Percentiles rank a stretch among this genome's conserved stretches.
Conservation (phyloP, 2,888 invertebrate genomes). For the Lagria hirta region DNA sequence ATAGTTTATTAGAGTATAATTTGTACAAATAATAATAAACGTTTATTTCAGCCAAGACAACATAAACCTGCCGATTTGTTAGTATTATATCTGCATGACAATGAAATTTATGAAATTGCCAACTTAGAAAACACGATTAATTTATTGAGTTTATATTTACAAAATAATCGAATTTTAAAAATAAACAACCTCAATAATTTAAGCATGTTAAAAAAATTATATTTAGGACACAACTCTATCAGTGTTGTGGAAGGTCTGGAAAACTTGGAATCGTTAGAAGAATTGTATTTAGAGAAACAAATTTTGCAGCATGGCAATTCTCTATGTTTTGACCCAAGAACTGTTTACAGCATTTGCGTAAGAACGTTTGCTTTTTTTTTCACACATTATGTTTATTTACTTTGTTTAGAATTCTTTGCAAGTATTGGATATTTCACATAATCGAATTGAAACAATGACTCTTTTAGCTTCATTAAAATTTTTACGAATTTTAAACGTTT, state of each 20-base stretch:
- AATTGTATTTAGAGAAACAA: conserved; percentile 71
- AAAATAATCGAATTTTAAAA: conserved; percentile 76
- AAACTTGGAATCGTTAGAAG: conserved; percentile 60
- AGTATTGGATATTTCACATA: conserved; percentile 65
- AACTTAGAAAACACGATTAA: conserved; percentile 58
- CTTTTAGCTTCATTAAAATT: conserved; percentile 58
- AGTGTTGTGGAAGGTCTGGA: conserved; percentile 71
- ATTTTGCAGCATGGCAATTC: conserved; percentile 58
- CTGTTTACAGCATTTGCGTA: conserved; percentile 62
- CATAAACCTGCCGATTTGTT: conserved; percentile 53
- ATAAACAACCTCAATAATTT: conserved; percentile 71
- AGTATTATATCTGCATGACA: conserved; percentile 66
- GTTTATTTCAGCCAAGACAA: conserved; percentile 28
- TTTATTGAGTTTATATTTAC: conserved; percentile 70
- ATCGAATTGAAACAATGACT: conserved; percentile 60
- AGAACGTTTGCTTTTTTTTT: conserved; percentile 19
- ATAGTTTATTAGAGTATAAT: no score
- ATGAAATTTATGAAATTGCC: conserved; percentile 61
- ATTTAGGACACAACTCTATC: conserved; percentile 70
- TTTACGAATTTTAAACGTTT: conserved; percentile 60
- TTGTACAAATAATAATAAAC: no score
- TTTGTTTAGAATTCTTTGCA: conserved; percentile 59
- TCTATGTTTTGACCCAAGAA: conserved; percentile 69
- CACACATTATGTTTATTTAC: conserved; percentile 16
- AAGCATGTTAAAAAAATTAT: conserved; percentile 73